phyloP scores from a whole-genome alignment of 2,113 vertebrate species.

The Corythornis vintsioides region DNA sequence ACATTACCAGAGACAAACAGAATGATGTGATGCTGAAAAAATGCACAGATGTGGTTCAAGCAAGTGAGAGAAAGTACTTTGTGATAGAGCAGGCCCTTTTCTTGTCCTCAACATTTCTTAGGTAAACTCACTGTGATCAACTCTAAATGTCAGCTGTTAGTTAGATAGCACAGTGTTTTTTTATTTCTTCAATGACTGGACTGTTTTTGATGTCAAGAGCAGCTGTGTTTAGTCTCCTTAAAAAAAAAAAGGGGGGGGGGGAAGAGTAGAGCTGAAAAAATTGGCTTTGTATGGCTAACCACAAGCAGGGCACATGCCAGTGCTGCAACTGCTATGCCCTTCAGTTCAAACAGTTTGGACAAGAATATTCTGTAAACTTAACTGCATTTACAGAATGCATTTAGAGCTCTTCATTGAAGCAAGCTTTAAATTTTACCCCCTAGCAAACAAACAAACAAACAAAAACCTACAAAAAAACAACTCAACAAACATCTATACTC shows the following conservation, averaged over 20 bases:
- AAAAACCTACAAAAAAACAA: not conserved
- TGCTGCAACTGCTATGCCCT: not conserved
- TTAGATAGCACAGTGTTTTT: not conserved
- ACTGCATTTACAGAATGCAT: not conserved
- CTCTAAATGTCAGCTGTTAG: constrained; percentile 3
- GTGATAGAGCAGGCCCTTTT: not conserved
- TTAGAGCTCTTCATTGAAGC: not conserved
- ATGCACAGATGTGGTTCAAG: not conserved
- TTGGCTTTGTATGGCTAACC: constrained; percentile 36
- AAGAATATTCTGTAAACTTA: not conserved
- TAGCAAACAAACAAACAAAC: not conserved
- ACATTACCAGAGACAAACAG: not conserved
- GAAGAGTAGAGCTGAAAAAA: not conserved
- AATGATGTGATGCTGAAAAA: not conserved
- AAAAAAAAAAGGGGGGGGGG: not conserved
- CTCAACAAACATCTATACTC: not conserved
- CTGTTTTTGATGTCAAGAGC: not conserved
- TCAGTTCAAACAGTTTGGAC: not conserved
- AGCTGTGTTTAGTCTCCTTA: constrained; percentile 28
- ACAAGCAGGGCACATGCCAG: constrained; percentile 44
- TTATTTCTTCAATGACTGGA: not conserved
- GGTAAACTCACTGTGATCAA: not conserved
- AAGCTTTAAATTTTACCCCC: not conserved
- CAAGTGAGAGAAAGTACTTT: not conserved
- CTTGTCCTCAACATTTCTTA: not conserved